Evolutionary conservation across 2,113 vertebrate species (phyloP).

Genomic region (Lepus timidus): DNA sequence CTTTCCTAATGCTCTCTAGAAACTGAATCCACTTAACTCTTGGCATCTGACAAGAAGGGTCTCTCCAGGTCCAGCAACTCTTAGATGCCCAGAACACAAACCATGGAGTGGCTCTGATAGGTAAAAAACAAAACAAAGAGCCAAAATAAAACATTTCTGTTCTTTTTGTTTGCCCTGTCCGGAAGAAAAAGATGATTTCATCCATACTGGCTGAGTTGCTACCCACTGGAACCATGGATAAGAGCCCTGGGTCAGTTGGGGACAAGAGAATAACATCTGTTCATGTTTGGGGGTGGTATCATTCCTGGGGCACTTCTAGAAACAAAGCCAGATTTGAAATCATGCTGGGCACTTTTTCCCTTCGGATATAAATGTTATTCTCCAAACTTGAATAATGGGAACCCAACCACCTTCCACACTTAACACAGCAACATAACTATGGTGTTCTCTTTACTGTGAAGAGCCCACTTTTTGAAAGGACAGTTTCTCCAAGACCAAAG

Average conservation of each 20-base stretch:
- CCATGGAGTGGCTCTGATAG: background rate
- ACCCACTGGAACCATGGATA: slow-evolving; percentile 5
- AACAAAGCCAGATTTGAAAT: slow-evolving; percentile 77
- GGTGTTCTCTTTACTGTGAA: background rate
- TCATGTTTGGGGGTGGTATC: slow-evolving; percentile 52
- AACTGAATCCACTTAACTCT: slow-evolving; percentile 73
- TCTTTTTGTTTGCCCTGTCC: slow-evolving; percentile 27
- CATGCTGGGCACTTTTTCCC: slow-evolving; percentile 39
- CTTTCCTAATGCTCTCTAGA: slow-evolving; percentile 83
- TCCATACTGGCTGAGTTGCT: background rate
- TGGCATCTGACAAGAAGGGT: slow-evolving; percentile 55
- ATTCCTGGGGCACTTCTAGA: slow-evolving; percentile 46
- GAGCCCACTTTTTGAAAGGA: background rate
- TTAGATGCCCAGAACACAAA: slow-evolving; percentile 24
- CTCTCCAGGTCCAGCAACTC: background rate
- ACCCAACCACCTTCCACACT: slow-evolving; percentile 41
- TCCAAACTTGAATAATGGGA: slow-evolving; percentile 66
- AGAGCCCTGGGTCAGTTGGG: slow-evolving; percentile 66
- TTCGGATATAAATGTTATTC: slow-evolving; percentile 54
- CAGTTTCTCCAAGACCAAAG: background rate
- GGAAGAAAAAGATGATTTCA: slow-evolving; percentile 64
- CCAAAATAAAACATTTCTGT: background rate
- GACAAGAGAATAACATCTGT: slow-evolving; percentile 75
- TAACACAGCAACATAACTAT: background rate
- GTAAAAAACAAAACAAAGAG: slow-evolving; percentile 50